A percentile compares a stretch with the other conserved stretches of the same genome.
phyloP scores from a whole-genome alignment of 2,888 invertebrate species.

The Ichneumoninae sp. region DNA sequence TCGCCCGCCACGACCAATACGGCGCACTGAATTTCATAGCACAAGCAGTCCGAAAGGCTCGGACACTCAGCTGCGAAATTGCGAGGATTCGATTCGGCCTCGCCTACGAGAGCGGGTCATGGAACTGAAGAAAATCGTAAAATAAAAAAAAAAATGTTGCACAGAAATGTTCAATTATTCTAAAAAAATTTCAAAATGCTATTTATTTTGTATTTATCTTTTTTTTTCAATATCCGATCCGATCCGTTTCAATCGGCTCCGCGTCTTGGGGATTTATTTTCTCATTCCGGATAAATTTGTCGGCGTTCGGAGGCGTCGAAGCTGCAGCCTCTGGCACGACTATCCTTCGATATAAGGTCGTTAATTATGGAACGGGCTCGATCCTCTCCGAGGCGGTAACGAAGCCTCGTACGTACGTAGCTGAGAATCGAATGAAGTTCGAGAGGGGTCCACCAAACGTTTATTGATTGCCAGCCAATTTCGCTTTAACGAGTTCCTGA shows the following conservation, averaged over 20 bases:
- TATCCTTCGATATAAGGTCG: slow-evolving; percentile 26
- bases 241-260: slow-evolving; percentile 23
- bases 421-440: slow-evolving; percentile 49
- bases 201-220: background rate
- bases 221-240: background rate
- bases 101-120: slow-evolving; percentile 1
- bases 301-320: slow-evolving; percentile 33
- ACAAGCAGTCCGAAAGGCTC: slow-evolving; percentile 23
- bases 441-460: slow-evolving; percentile 52
- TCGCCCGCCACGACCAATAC: slow-evolving; percentile 45
- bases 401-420: slow-evolving; percentile 46
- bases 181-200: background rate
- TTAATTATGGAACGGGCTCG: background rate
- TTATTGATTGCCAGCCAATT: slow-evolving; percentile 76
- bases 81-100: slow-evolving; percentile 43
- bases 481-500: slow-evolving; percentile 76
- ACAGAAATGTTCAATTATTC: background rate
- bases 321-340: slow-evolving; percentile 35
- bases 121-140: slow-evolving; percentile 3
- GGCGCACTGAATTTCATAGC: background rate
- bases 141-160: background rate
- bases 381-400: slow-evolving; percentile 25
- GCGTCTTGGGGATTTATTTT: slow-evolving; percentile 17
- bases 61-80: slow-evolving; percentile 38
- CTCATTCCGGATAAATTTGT: slow-evolving; percentile 43